phyloP scores from a whole-genome alignment of 2,113 vertebrate genomes.

The Vidua macroura region DNA sequence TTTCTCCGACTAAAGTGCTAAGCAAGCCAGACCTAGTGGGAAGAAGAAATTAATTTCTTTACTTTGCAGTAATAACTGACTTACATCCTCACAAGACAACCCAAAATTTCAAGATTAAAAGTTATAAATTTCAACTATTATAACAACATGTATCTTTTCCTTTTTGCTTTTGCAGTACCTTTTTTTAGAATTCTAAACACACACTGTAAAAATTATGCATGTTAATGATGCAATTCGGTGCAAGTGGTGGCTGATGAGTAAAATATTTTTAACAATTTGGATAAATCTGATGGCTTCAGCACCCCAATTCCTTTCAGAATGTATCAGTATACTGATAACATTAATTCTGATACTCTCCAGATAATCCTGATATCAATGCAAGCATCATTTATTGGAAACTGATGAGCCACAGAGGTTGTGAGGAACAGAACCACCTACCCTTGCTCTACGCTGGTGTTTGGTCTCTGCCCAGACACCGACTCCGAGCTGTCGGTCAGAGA shows the following conservation, averaged over 20 bases:
- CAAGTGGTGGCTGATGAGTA: neutral
- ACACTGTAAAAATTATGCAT: neutral
- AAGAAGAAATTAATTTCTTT: neutral
- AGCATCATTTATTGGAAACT: neutral
- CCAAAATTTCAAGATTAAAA: neutral
- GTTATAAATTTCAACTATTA: neutral
- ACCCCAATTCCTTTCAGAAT: neutral
- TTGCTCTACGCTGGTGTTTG: conserved; percentile 97
- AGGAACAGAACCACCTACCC: conserved; percentile 76
- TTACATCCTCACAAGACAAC: neutral
- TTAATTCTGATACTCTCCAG: neutral
- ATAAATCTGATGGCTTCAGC: neutral
- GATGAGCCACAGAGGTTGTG: neutral
- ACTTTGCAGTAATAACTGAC: neutral
- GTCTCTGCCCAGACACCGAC: conserved; percentile 95
- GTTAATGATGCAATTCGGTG: neutral
- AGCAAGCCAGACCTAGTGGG: conserved; percentile 89
- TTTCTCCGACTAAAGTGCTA: conserved; percentile 96
- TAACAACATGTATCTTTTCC: neutral
- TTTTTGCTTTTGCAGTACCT: neutral
- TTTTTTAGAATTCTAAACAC: neutral
- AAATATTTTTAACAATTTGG: neutral
- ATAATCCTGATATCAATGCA: neutral
- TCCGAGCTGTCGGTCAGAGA: conserved; percentile 97
- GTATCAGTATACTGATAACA: fast-evolving